A percentile compares a stretch with the other conserved stretches of the same genome.
Evolutionary conservation across 2,113 vertebrate genomes (phyloP).

Genomic region (Xiphophorus maculatus): DNA sequence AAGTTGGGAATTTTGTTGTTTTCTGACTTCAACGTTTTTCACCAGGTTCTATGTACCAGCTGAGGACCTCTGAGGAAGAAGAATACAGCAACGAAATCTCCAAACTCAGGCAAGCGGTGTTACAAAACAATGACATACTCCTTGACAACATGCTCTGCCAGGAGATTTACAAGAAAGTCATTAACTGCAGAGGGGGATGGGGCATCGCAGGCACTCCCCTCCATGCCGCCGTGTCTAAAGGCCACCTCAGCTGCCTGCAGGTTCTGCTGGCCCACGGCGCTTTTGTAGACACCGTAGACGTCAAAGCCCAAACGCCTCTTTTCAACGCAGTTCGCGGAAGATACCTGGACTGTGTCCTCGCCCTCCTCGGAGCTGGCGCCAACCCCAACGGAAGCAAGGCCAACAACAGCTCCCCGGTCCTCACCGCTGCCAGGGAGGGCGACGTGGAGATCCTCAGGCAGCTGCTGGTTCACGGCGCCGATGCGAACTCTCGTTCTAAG

Average conservation of each 20-base stretch:
- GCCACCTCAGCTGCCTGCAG: slow-evolving; percentile 83
- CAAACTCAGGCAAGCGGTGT: slow-evolving; percentile 82
- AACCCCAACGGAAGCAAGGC: slow-evolving; percentile 86
- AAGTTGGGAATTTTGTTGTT: no score
- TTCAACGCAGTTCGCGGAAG: slow-evolving; percentile 80
- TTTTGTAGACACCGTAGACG: slow-evolving; percentile 77
- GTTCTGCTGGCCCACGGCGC: slow-evolving; percentile 88
- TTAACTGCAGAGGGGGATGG: slow-evolving; percentile 91
- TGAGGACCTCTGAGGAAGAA: slow-evolving; percentile 71
- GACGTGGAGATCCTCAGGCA: slow-evolving; percentile 80
- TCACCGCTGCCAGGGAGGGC: slow-evolving; percentile 88
- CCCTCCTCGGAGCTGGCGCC: slow-evolving; percentile 82
- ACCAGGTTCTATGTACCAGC: slow-evolving; percentile 82
- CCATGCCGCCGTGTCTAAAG: slow-evolving; percentile 85
- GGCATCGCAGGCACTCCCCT: slow-evolving; percentile 89
- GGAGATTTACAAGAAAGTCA: slow-evolving; percentile 85
- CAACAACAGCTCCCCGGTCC: slow-evolving; percentile 91
- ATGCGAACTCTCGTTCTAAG: slow-evolving; percentile 81
- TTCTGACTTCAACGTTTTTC: not conserved
- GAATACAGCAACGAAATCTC: slow-evolving; percentile 71
- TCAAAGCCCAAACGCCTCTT: slow-evolving; percentile 84
- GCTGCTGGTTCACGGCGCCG: slow-evolving; percentile 84
- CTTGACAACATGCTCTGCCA: slow-evolving; percentile 85
- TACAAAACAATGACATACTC: slow-evolving; percentile 79
- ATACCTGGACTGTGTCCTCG: slow-evolving; percentile 78